phyloP scores from a whole-genome alignment of 2,888 invertebrate genomes.

The Cheilosia soror region DNA sequence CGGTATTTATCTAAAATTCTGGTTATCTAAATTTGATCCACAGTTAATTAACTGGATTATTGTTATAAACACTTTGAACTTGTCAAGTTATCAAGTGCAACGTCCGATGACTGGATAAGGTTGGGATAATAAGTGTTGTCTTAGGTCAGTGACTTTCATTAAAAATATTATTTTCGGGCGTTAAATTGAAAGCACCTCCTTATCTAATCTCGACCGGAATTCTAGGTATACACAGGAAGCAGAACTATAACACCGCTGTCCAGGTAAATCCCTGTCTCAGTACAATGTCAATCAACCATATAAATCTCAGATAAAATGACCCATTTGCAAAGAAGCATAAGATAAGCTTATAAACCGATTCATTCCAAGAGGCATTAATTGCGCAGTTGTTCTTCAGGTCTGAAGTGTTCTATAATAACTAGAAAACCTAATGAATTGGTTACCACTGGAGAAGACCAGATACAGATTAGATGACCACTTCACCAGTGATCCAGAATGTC shows the following conservation, averaged over 20 bases:
- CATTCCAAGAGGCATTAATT: slow-evolving; percentile 29
- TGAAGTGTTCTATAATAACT: slow-evolving; percentile 24
- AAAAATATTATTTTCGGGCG: too few species aligned
- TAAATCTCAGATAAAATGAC: slow-evolving; percentile 18
- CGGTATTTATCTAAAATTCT: neutral
- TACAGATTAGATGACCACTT: slow-evolving; percentile 48
- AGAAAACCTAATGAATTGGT: slow-evolving; percentile 2
- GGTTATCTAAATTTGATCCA: neutral
- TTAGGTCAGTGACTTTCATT: slow-evolving; percentile 26
- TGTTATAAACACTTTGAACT: neutral
- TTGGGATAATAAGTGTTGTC: neutral
- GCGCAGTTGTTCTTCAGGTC: slow-evolving; percentile 53
- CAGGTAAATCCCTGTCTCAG: neutral
- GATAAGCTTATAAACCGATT: slow-evolving; percentile 46
- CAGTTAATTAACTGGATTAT: slow-evolving; percentile 9
- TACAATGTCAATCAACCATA: slow-evolving; percentile 3
- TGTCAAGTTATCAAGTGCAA: neutral
- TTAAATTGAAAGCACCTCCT: neutral
- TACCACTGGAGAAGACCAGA: slow-evolving; percentile 43
- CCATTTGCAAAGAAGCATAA: slow-evolving; percentile 8
- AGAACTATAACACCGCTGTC: neutral
- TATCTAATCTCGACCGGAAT: slow-evolving; percentile 21
- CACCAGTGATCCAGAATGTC: slow-evolving; percentile 56
- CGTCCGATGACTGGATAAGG: neutral
- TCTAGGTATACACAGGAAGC: neutral